Evolutionary conservation across 2,888 invertebrate genomes (phyloP).

Genomic region (Andrena fulva): DNA sequence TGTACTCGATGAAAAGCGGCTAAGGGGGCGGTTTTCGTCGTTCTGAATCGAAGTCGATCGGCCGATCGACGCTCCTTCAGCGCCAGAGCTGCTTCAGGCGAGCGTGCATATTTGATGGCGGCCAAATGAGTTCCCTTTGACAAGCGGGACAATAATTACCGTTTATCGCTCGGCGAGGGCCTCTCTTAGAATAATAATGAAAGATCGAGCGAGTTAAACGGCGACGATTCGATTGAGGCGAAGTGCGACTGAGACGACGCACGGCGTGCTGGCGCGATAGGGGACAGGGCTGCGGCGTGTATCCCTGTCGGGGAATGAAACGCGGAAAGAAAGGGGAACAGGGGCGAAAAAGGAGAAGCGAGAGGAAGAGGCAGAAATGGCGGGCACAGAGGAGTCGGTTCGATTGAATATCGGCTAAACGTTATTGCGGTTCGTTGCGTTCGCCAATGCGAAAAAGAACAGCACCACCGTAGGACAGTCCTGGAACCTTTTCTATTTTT

Average conservation of each 20-base stretch:
- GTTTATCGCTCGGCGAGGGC: background rate
- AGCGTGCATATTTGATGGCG: background rate
- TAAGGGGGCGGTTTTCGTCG: background rate
- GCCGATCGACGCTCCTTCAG: background rate
- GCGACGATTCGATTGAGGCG: constrained; percentile 43
- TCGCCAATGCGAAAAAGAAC: constrained; percentile 50
- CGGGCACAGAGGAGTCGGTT: constrained; percentile 38
- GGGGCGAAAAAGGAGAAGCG: background rate
- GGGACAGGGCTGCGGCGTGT: constrained; percentile 16
- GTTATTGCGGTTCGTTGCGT: constrained; percentile 67
- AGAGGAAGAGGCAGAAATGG: constrained; percentile 20
- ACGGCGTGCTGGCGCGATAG: background rate
- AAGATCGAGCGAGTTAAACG: constrained; percentile 21
- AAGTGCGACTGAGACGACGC: constrained; percentile 24
- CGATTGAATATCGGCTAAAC: constrained; percentile 68
- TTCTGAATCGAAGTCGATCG: constrained; percentile 12
- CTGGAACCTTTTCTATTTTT: constrained; percentile 27
- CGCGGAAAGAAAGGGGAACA: constrained; percentile 1
- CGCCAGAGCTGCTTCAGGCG: background rate
- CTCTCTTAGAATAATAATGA: background rate
- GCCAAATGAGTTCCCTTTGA: constrained; percentile 16
- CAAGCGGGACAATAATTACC: constrained; percentile 34
- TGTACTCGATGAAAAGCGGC: background rate
- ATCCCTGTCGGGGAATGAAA: constrained; percentile 28
- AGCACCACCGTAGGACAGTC: constrained; percentile 32